phyloP scores from a whole-genome alignment of 2,888 invertebrate genomes.

The Cheilosia grossa region DNA sequence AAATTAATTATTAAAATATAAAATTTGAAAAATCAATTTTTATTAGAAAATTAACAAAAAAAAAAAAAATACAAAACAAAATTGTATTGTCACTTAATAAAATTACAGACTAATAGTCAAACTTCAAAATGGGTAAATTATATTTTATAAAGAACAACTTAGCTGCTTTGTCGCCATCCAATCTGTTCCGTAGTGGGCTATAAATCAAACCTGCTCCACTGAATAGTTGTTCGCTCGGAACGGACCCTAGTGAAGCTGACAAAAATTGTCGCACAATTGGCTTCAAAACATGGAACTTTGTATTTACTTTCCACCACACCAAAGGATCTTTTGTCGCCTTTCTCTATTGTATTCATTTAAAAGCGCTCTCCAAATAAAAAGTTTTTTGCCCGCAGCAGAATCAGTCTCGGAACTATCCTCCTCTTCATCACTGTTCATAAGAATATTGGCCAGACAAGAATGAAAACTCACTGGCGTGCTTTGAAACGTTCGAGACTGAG shows the following conservation, averaged over 20 bases:
- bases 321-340: background rate
- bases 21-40: no score
- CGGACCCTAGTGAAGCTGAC: conserved; percentile 19
- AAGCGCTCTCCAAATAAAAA: conserved; percentile 12
- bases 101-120: background rate
- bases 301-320: conserved; percentile 1
- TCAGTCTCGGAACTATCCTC: conserved; percentile 3
- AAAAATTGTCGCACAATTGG: conserved; percentile 16
- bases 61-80: no score
- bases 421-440: conserved; percentile 24
- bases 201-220: conserved; percentile 17
- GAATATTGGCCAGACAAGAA: conserved; percentile 25
- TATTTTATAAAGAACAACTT: conserved; percentile 2
- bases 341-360: conserved; percentile 7
- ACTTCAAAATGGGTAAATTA: conserved; percentile 13
- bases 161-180: conserved; percentile 7
- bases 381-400: background rate
- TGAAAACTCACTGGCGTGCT: conserved; percentile 22
- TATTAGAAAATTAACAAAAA: no score
- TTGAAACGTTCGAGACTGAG: conserved; percentile 23
- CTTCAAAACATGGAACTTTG: conserved; percentile 20
- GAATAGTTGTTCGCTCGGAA: conserved; percentile 24
- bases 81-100: no score
- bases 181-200: conserved; percentile 16
- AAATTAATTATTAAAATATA: no score